These are phyloP conservation scores for Apostichopus japonicus DNA, from an alignment of 35 echinoderm and acorn worm genomes.

Conservation along the genomic window DNA sequence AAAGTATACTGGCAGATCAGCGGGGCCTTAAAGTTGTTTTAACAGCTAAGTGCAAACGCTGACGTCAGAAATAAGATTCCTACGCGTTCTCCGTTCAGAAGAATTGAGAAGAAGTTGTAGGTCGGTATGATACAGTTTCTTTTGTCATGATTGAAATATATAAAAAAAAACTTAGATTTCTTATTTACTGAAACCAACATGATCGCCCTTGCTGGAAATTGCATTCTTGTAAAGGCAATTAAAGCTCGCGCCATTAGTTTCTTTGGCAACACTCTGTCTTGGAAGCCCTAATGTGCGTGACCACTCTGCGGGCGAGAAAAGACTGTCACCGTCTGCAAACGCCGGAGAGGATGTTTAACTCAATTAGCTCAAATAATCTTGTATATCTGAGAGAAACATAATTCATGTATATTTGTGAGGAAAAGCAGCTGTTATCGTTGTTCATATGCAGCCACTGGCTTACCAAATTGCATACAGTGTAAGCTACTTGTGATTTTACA, in stretches of 20 bases:
- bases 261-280: neutral
- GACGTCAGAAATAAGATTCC: too few species aligned
- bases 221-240: neutral
- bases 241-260: neutral
- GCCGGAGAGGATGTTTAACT: neutral
- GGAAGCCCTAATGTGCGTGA: neutral
- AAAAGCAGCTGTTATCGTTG: neutral
- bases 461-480: neutral
- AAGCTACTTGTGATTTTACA: neutral
- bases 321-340: neutral
- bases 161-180: too few species aligned
- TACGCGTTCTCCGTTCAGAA: too few species aligned
- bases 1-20: too few species aligned
- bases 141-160: too few species aligned
- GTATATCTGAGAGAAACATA: neutral
- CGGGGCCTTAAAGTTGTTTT: too few species aligned
- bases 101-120: too few species aligned
- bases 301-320: constrained; percentile 1
- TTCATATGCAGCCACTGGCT: neutral
- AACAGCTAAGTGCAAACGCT: too few species aligned
- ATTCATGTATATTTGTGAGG: neutral
- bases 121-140: too few species aligned
- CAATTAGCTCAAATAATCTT: constrained; percentile 19
- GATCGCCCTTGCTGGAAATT: too few species aligned
- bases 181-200: too few species aligned